Conservation (phyloP, 2,888 invertebrate species). For the Lathronympha strigana region DNA sequence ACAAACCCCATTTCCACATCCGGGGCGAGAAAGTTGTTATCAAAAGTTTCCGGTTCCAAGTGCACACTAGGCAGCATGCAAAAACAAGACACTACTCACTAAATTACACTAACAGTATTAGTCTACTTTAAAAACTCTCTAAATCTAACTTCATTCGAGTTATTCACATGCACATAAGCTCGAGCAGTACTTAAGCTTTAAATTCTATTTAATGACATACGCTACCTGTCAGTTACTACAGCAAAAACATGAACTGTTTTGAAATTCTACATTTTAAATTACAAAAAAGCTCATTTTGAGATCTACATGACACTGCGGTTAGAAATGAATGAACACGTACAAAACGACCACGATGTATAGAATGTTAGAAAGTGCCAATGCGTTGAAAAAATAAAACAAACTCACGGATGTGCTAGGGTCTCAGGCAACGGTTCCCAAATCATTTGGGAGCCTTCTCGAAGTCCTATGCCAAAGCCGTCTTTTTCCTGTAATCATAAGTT, state of each 20-base stretch:
- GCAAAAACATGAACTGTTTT: constrained; percentile 12
- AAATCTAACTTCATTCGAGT: constrained; percentile 36
- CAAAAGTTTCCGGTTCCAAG: constrained; percentile 68
- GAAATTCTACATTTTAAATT: neutral
- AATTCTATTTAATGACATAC: constrained; percentile 19
- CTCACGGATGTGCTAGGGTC: constrained; percentile 68
- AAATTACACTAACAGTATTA: constrained; percentile 47
- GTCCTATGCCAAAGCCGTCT: constrained; percentile 87
- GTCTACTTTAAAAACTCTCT: constrained; percentile 32
- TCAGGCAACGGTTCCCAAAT: constrained; percentile 84
- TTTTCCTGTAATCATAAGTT: constrained; percentile 83
- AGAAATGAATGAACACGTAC: constrained; percentile 22
- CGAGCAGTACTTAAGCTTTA: constrained; percentile 51
- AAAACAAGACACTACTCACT: constrained; percentile 75
- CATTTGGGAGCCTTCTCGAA: constrained; percentile 86
- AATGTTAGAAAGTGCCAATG: constrained; percentile 20
- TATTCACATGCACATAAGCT: constrained; percentile 51
- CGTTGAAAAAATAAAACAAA: constrained; percentile 41
- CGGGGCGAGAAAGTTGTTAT: constrained; percentile 70
- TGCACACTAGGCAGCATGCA: constrained; percentile 79
- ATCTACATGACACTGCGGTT: constrained; percentile 8
- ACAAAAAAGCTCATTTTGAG: constrained; percentile 2
- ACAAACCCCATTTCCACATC: constrained; percentile 78
- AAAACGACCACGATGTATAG: constrained; percentile 21
- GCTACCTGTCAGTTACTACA: constrained; percentile 27